Base-by-base conservation (phyloP, 2,113 vertebrate genomes). In the Eonycteris spelaea region DNA sequence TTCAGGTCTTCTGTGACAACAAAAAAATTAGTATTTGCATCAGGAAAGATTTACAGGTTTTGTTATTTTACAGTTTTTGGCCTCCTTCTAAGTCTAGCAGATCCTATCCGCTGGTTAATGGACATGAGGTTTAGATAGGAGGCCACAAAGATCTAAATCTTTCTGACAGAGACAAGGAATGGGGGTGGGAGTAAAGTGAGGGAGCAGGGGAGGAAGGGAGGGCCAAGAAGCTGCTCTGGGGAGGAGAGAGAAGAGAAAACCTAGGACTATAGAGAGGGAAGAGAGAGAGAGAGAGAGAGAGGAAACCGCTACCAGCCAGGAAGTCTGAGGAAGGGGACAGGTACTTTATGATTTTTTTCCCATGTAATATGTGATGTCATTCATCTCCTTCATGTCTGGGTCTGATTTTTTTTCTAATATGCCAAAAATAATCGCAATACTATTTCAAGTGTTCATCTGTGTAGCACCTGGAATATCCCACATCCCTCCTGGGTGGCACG, bases 261-360 rank as follows among this genome's bases (percentile, higher is more conserved):
- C 28, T 35, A 5, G 30, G 35, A 67, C 10, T 48, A 3, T 3
- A 33, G 35, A n/a, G 43, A 43, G 18, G 43, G 48, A 7, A 4
- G 1, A 67, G 3, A 24, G 6, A 0, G 9, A 24, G 28, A 4
- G 1, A 67, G 4, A 24, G 6, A 0, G 9, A 24, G 11, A 68
- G 16, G 57, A 10, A 40, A 38, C 53, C 7, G 30, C 19, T 71
- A 43, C 33, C n/a, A 38, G 11, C 16, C 7, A 51, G 22, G 19
- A 59, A 59, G 6, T 22, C 21, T 24, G 28, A 78, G 40, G 19
- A 77, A 45, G 51, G 43, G 24, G 51, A 38, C 45, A 45, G 26
- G 2, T 14, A 11, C 18, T 55, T 86, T 30, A 35, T 65, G 4
- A 83, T 33, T 18, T 35, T 30, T 51, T 78, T 43, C 13, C 57